Conservation (phyloP, 2,888 invertebrate genomes). For the Cantharis rufa region DNA sequence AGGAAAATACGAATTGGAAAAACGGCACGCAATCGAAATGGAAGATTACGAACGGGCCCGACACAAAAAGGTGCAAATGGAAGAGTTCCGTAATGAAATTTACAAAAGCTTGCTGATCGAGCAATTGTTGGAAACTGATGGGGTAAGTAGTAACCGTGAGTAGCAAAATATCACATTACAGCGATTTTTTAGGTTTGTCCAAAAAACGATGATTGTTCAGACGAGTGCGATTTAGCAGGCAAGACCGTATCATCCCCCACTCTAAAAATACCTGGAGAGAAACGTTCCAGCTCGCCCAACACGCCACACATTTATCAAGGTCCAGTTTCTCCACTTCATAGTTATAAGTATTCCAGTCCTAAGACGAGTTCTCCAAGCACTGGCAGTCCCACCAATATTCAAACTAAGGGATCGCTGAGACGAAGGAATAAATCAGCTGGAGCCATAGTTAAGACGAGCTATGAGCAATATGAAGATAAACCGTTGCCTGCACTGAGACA, state of each 20-base stretch:
- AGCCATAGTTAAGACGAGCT: constrained; percentile 65
- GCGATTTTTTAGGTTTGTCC: constrained; percentile 57
- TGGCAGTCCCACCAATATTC: constrained; percentile 60
- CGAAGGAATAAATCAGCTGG: constrained; percentile 70
- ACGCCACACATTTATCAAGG: constrained; percentile 54
- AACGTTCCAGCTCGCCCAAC: constrained; percentile 56
- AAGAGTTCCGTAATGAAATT: constrained; percentile 77
- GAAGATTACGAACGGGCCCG: constrained; percentile 93
- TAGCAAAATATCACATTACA: not conserved
- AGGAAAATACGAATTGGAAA: constrained; percentile 89
- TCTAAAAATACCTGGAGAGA: constrained; percentile 51
- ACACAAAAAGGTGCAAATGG: constrained; percentile 85
- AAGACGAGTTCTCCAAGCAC: constrained; percentile 53
- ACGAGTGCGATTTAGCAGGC: constrained; percentile 54
- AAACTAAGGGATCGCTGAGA: constrained; percentile 60
- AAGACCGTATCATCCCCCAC: constrained; percentile 52
- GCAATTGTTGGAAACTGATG: constrained; percentile 77
- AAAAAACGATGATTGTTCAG: constrained; percentile 66
- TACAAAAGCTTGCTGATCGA: constrained; percentile 76
- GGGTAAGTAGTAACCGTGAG: constrained; percentile 59
- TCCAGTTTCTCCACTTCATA: constrained; percentile 60
- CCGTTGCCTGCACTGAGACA: constrained; percentile 83
- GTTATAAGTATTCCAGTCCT: constrained; percentile 56
- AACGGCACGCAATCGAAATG: constrained; percentile 86
- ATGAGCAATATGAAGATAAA: constrained; percentile 86